Conservation (phyloP, 2,113 vertebrate genomes). For the Phyllostomus hastatus region DNA sequence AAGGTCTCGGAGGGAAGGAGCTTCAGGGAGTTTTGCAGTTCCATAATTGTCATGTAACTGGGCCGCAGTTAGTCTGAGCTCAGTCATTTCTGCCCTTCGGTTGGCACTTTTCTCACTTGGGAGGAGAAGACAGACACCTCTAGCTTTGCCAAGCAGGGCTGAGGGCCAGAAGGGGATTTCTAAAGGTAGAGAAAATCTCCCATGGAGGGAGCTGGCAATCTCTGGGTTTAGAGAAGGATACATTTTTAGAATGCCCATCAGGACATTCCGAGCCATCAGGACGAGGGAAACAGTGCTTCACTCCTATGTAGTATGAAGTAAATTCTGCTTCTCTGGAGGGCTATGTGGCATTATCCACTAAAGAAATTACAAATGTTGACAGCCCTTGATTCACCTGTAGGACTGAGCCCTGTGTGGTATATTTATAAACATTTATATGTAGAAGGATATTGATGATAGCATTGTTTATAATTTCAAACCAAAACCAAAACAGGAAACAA, state of each 20-base stretch:
- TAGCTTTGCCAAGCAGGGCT: neutral
- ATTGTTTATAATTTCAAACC: neutral
- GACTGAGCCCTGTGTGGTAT: neutral
- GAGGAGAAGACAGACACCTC: neutral
- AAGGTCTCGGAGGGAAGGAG: neutral
- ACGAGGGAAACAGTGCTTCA: neutral
- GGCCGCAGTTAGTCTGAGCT: neutral
- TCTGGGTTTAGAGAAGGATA: neutral
- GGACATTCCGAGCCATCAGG: neutral
- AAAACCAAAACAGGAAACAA: neutral
- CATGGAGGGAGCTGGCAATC: neutral
- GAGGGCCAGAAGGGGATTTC: neutral
- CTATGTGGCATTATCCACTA: neutral
- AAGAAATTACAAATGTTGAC: neutral
- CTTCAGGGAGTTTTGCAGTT: neutral
- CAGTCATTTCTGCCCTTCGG: neutral
- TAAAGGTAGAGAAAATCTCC: neutral
- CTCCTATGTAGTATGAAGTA: neutral
- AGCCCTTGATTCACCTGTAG: neutral
- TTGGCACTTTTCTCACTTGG: neutral
- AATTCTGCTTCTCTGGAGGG: neutral
- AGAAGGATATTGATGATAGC: neutral
- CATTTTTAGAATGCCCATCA: neutral
- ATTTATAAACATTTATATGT: neutral
- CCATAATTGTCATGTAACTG: neutral